Conservation (phyloP, 2,888 invertebrate genomes). For the Pasiphila rectangulata region DNA sequence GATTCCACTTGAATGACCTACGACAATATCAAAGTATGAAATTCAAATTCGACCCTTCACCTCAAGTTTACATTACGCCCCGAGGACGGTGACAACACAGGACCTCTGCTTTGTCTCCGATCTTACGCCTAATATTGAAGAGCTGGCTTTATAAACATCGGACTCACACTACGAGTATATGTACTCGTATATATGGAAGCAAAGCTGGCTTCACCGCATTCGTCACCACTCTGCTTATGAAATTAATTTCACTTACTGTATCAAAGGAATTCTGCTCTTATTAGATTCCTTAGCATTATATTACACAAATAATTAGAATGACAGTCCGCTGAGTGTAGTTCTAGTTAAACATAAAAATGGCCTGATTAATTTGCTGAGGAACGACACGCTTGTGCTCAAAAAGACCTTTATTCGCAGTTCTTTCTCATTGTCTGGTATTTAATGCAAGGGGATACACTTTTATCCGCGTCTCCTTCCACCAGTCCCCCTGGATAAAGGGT, state of each 20-base stretch:
- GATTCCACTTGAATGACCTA: conserved; percentile 16
- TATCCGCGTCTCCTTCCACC: too few species aligned
- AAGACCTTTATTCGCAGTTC: too few species aligned
- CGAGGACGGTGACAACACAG: conserved; percentile 24
- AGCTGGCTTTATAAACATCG: conserved; percentile 18
- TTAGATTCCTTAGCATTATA: conserved; percentile 18
- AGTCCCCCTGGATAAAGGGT: background rate
- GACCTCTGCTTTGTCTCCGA: conserved; percentile 13
- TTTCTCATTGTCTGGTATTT: too few species aligned
- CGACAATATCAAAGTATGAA: conserved; percentile 20
- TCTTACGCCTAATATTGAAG: conserved; percentile 16
- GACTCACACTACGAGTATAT: conserved; percentile 18
- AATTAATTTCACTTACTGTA: conserved; percentile 14
- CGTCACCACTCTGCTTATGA: too few species aligned
- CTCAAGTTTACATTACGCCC: conserved; percentile 13
- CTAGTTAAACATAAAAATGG: too few species aligned
- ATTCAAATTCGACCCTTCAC: conserved; percentile 21
- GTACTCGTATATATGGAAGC: background rate
- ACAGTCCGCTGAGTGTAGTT: too few species aligned
- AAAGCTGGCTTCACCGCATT: background rate
- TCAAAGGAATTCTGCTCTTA: conserved; percentile 14
- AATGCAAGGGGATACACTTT: too few species aligned
- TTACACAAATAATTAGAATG: too few species aligned
- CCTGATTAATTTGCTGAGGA: too few species aligned
- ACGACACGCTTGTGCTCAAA: too few species aligned